Evolutionary conservation across 2,113 vertebrate species (phyloP).

Genomic region (Sander vitreus): DNA sequence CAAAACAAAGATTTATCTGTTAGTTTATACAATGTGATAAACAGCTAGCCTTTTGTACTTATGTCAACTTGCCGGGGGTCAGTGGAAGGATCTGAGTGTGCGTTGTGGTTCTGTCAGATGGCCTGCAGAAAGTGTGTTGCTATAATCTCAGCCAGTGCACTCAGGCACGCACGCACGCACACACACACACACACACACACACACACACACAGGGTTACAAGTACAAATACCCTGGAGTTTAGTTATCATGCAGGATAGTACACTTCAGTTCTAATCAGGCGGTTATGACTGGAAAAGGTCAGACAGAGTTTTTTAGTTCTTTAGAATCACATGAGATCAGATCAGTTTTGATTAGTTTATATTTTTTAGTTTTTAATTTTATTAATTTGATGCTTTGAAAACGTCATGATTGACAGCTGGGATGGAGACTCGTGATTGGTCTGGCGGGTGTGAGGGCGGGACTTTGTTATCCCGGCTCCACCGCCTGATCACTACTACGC

Average conservation of each 20-base stretch:
- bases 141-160: no score
- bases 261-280: conserved; percentile 3
- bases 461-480: no score
- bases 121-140: not conserved
- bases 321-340: not conserved
- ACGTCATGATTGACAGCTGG: no score
- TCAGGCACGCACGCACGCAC: not conserved
- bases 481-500: no score
- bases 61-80: conserved; percentile 6
- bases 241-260: not conserved
- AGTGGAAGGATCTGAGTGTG: conserved; percentile 9
- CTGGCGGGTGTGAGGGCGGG: no score
- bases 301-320: not conserved
- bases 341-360: not conserved
- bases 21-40: conserved; percentile 11
- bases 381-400: no score
- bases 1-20: conserved; percentile 8
- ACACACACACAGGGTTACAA: not conserved
- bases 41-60: conserved; percentile 4
- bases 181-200: not conserved
- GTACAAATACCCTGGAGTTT: conserved; percentile 24
- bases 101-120: not conserved
- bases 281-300: conserved; percentile 20
- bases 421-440: no score
- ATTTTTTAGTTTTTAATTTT: no score